Percentiles rank a stretch among this genome's conserved stretches.
Evolutionary conservation across 1,140 invertebrate species (phyloP).

Genomic region (Stratiolaelaps scimitus): DNA sequence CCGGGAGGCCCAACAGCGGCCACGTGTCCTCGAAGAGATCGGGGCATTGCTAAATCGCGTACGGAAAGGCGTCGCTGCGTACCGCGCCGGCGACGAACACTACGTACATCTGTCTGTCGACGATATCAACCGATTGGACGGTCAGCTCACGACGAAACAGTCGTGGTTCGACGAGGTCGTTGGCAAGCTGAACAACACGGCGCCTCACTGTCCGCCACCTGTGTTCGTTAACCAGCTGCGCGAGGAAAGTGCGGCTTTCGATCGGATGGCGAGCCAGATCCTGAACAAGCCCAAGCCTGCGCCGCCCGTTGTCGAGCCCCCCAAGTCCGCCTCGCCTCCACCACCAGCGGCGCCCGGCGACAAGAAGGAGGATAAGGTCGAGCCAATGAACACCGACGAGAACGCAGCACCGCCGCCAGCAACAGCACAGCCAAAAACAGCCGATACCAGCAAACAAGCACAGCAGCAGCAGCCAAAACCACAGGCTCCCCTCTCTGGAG

Average conservation of each 20-base stretch:
- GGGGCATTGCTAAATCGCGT: slow-evolving; percentile 55
- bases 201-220: slow-evolving; percentile 50
- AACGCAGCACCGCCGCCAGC: neutral
- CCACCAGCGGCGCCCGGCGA: neutral
- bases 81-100: slow-evolving; percentile 56
- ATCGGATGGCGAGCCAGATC: slow-evolving; percentile 55
- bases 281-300: slow-evolving; percentile 68
- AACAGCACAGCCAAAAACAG: neutral
- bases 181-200: slow-evolving; percentile 48
- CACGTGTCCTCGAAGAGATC: slow-evolving; percentile 60
- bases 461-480: neutral
- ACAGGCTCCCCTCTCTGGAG: neutral
- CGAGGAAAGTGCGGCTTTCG: slow-evolving; percentile 57
- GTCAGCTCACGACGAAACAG: slow-evolving; percentile 44
- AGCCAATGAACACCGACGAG: slow-evolving; percentile 14
- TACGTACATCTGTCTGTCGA: slow-evolving; percentile 51
- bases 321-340: neutral
- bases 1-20: slow-evolving; percentile 61
- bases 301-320: neutral
- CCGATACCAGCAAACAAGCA: neutral
- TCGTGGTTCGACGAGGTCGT: slow-evolving; percentile 61
- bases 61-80: slow-evolving; percentile 57
- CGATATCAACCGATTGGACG: slow-evolving; percentile 39
- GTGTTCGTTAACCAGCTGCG: slow-evolving; percentile 62
- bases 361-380: slow-evolving; percentile 2